Base-by-base conservation (phyloP, 2,888 invertebrate genomes). In the Erpobdella octoculata region DNA sequence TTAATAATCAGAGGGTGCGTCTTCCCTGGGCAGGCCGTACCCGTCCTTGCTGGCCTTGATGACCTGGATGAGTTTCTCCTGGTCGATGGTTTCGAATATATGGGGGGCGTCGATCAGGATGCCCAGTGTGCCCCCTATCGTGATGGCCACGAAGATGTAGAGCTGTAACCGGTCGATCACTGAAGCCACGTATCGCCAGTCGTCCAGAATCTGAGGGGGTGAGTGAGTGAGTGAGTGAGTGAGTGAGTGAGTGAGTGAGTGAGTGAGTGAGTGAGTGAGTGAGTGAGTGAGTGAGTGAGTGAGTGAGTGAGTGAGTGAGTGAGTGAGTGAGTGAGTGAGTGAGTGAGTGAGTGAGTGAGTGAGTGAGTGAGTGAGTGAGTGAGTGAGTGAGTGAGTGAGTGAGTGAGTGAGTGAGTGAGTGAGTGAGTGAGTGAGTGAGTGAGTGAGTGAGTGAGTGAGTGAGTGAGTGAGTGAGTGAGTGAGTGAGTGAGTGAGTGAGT, bases 141-240 rank as follows among this genome's bases (percentile, higher is more conserved):
- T 96, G 67, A 95, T 93, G 78, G 92, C 88, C 85, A 95, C 93
- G 87, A 96, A 96, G 82, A 96, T 90, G 84, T 93, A 95, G 76
- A 96, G 86, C 83, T 94, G 93, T 78, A 96, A 87, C 79, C 96
- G 89, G 86, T 96, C 96, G 81, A 96, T 93, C 74, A 95, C 95
- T 91, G 95, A 92, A 73, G 95, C 95, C 72, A 96, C 94, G 84
- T 95, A 96, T 83, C 95, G 94, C 95, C 96, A 96, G 86, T 96
- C 95, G 85, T 96, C 95, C 74, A 95, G 89, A 70, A 95, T 94
- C 95, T 96, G 53, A 53, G 21, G 21, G 53, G 53, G 21, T 53
- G 86, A 46, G 86, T 85, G 71, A 71, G 46, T 28, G 64, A 36
- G 36, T 36, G 33, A 6, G 15, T 36, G 21, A 28, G 33, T 31